Evolutionary conservation across 1,140 invertebrate genomes (phyloP).

Genomic region (Ctenoplectra terminalis): DNA sequence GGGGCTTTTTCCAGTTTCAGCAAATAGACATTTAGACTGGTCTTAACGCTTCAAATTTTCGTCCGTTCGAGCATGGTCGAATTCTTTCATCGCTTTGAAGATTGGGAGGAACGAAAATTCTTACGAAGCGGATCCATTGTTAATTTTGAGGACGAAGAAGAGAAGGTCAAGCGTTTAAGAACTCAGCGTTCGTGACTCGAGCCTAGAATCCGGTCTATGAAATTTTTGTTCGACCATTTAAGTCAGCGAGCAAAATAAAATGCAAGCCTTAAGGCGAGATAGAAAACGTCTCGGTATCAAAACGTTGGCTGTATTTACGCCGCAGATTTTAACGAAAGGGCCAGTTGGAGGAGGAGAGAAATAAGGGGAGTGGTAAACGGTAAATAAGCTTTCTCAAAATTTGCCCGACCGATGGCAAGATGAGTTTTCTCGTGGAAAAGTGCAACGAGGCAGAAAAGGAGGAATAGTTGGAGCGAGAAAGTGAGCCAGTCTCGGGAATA

Average conservation of each 20-base stretch:
- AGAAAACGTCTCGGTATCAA: neutral
- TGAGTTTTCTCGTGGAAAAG: neutral
- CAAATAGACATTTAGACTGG: too few species aligned
- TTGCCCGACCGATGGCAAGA: neutral
- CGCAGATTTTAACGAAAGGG: neutral
- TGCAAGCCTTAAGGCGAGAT: neutral
- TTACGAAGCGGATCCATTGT: neutral
- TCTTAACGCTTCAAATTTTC: too few species aligned
- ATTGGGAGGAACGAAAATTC: neutral
- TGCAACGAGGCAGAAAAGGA: neutral
- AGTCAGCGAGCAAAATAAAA: neutral
- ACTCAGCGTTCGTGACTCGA: neutral
- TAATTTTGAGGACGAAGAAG: neutral
- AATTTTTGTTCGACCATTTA: slow-evolving; percentile 1
- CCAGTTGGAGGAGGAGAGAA: neutral
- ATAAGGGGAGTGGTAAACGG: neutral
- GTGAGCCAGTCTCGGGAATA: neutral
- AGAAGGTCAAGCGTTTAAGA: neutral
- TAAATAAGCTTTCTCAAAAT: slow-evolving; percentile 21
- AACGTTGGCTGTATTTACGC: neutral
- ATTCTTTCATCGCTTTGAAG: too few species aligned
- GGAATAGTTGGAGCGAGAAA: too few species aligned
- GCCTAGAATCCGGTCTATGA: neutral
- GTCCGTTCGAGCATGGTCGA: too few species aligned
- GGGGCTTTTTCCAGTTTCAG: neutral